A percentile compares a stretch with the other conserved stretches of the same genome.
These are phyloP conservation scores for Carduelis carduelis DNA, from an alignment of 2,797 vertebrate genomes.

Conservation along the genomic window DNA sequence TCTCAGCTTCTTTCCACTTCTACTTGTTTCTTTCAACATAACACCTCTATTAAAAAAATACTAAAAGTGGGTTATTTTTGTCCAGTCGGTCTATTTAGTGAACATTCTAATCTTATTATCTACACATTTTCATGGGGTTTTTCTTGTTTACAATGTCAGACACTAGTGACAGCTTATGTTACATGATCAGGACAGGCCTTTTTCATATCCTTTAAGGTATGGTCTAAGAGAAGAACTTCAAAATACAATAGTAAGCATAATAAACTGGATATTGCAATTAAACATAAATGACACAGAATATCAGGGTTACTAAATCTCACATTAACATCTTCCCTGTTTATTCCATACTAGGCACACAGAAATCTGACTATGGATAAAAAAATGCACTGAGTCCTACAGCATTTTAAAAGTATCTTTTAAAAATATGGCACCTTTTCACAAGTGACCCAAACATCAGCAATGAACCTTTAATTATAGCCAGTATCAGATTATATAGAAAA, in stretches of 20 bases:
- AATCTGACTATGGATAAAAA: background rate
- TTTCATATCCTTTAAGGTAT: background rate
- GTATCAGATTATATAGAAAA: background rate
- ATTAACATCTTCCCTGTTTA: background rate
- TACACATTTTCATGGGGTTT: background rate
- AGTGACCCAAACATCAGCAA: background rate
- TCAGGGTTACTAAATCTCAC: background rate
- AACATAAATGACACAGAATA: conserved; percentile 10
- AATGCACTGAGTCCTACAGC: background rate
- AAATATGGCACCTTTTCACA: background rate
- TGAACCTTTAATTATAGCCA: background rate
- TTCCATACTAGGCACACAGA: background rate
- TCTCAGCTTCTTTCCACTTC: background rate
- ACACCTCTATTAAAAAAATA: background rate
- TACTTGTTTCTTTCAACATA: background rate
- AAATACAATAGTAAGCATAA: background rate
- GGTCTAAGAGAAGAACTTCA: background rate
- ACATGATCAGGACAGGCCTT: background rate
- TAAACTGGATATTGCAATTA: conserved; percentile 20
- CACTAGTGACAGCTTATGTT: background rate
- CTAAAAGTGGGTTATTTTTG: background rate
- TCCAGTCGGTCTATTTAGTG: background rate
- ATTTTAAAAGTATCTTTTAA: background rate
- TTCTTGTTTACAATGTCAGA: background rate
- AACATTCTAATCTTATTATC: background rate